Conservation (phyloP, 2,113 vertebrate species). For the Entelurus aequoreus region DNA sequence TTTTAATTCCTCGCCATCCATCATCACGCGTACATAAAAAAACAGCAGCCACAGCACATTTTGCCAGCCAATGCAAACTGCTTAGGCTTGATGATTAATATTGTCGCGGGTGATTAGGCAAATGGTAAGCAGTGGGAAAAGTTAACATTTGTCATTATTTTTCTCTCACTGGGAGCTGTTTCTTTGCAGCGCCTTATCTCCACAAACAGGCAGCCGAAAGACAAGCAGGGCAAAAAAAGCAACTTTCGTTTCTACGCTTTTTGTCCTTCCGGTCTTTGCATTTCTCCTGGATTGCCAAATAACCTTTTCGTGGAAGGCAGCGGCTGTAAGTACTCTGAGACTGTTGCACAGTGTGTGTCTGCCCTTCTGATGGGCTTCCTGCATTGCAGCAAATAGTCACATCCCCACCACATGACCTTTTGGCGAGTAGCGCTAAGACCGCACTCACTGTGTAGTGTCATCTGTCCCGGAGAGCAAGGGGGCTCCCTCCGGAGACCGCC, state of each 20-base stretch:
- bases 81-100: constrained; percentile 55
- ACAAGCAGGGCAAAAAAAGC: constrained; percentile 41
- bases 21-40: constrained; percentile 14
- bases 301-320: constrained; percentile 15
- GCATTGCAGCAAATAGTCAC: constrained; percentile 21
- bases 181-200: constrained; percentile 46
- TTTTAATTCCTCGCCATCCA: constrained; percentile 23
- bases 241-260: constrained; percentile 33
- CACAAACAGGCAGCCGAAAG: constrained; percentile 33
- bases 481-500: constrained; percentile 25
- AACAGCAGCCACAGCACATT: constrained; percentile 12
- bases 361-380: constrained; percentile 20
- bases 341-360: constrained; percentile 12
- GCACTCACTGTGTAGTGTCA: constrained; percentile 25
- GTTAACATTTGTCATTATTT: constrained; percentile 25
- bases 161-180: constrained; percentile 21
- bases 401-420: constrained; percentile 47
- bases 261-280: constrained; percentile 16
- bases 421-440: constrained; percentile 16
- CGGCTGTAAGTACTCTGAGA: constrained; percentile 22
- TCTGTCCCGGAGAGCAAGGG: constrained; percentile 29
- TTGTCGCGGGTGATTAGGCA: constrained; percentile 53
- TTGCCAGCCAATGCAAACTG: constrained; percentile 28
- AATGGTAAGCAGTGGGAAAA: constrained; percentile 32
- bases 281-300: constrained; percentile 30